Evolutionary conservation across 2,797 vertebrate species (phyloP).

Genomic region (Salmo trutta): DNA sequence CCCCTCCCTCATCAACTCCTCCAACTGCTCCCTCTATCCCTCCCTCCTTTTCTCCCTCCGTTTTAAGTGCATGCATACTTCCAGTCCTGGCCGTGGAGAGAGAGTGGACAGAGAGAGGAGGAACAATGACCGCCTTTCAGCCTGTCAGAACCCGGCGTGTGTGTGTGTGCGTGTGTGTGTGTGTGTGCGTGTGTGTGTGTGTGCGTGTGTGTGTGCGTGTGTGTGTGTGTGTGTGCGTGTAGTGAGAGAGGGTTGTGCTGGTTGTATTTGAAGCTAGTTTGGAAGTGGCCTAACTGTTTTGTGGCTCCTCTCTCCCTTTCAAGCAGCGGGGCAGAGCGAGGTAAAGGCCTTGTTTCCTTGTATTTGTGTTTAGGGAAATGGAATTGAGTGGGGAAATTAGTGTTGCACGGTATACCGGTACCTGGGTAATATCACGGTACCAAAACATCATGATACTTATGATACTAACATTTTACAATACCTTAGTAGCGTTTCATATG

Average conservation of each 20-base stretch:
- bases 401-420: too few species aligned
- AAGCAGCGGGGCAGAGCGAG: conserved; percentile 40
- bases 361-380: conserved; percentile 24
- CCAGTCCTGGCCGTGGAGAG: conserved; percentile 62
- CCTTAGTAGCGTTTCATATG: too few species aligned
- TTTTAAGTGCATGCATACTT: conserved; percentile 83
- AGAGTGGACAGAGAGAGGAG: conserved; percentile 70
- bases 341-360: conserved; percentile 41
- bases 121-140: conserved; percentile 89
- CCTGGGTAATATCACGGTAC: too few species aligned
- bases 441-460: too few species aligned
- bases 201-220: neutral
- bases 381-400: conserved; percentile 3
- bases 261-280: conserved; percentile 82
- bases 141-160: conserved; percentile 60
- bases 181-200: neutral
- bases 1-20: conserved; percentile 7
- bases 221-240: neutral
- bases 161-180: neutral
- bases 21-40: conserved; percentile 56
- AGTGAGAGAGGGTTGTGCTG: conserved; percentile 11
- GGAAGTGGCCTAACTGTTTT: conserved; percentile 69
- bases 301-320: conserved; percentile 46
- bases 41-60: conserved; percentile 66
- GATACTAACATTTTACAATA: too few species aligned